Conservation (phyloP, 2,797 vertebrate genomes). For the Sebastes goodei region DNA sequence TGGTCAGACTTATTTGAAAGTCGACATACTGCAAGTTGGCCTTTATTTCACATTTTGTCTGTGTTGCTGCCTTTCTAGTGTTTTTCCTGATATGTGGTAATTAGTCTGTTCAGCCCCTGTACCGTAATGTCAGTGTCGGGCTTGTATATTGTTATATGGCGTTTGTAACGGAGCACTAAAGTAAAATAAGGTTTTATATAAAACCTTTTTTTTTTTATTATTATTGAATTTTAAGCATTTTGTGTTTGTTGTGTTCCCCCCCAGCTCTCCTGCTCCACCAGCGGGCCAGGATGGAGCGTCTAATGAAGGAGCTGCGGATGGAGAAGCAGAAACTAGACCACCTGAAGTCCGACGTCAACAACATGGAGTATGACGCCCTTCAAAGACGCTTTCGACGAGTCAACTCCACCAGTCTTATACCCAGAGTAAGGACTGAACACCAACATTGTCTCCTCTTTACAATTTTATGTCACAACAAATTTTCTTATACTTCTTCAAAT, state of each 20-base stretch:
- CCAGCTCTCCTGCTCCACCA: constrained; percentile 98
- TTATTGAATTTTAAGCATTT: background rate
- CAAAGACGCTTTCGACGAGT: constrained; percentile 95
- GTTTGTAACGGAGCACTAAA: background rate
- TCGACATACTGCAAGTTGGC: background rate
- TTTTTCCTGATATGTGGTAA: background rate
- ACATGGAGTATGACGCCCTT: constrained; percentile 96
- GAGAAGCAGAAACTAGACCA: constrained; percentile 94
- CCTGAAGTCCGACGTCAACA: constrained; percentile 93
- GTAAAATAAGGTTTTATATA: background rate
- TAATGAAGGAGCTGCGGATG: constrained; percentile 92
- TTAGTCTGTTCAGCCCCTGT: background rate
- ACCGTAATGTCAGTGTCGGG: background rate
- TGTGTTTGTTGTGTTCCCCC: background rate
- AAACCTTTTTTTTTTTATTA: background rate
- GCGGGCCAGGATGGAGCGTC: constrained; percentile 96
- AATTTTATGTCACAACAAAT: background rate
- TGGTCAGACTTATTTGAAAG: background rate
- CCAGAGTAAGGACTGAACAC: constrained; percentile 85
- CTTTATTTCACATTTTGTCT: background rate
- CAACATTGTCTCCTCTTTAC: background rate
- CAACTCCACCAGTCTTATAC: constrained; percentile 92
- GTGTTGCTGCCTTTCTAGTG: background rate
- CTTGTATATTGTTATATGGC: background rate
- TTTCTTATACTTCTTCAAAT: background rate